phyloP scores from a whole-genome alignment of 2,888 invertebrate genomes.

The Helicoverpa assulta region DNA sequence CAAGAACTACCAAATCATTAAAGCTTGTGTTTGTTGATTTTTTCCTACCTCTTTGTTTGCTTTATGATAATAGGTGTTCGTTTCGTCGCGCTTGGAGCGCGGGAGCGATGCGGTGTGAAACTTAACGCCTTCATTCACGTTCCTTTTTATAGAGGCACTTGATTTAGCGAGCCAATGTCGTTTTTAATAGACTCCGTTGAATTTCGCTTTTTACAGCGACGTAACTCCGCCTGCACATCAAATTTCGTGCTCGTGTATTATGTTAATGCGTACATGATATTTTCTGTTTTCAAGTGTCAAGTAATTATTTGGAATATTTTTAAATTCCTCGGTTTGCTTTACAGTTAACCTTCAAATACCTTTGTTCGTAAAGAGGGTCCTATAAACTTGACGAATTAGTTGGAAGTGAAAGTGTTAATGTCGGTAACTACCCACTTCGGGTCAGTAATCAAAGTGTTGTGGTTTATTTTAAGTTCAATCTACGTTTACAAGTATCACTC shows the following conservation, averaged over 20 bases:
- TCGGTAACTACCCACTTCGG: slow-evolving; percentile 3
- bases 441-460: slow-evolving; percentile 44
- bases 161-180: slow-evolving; percentile 86
- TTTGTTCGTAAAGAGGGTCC: slow-evolving; percentile 11
- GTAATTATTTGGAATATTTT: slow-evolving; percentile 34
- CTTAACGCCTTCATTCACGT: slow-evolving; percentile 88
- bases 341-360: slow-evolving; percentile 10
- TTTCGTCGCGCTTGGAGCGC: slow-evolving; percentile 80
- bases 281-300: slow-evolving; percentile 45
- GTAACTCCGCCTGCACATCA: slow-evolving; percentile 66
- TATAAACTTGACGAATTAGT: slow-evolving; percentile 24
- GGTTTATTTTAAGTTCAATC: slow-evolving; percentile 49
- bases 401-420: slow-evolving; percentile 25
- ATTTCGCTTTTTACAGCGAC: slow-evolving; percentile 75
- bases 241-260: slow-evolving; percentile 68
- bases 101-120: slow-evolving; percentile 88
- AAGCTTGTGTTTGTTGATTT: slow-evolving; percentile 87
- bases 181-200: slow-evolving; percentile 81
- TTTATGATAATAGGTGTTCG: slow-evolving; percentile 90
- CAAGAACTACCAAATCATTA: slow-evolving; percentile 87
- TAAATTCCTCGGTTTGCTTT: slow-evolving; percentile 16
- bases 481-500: slow-evolving; percentile 63
- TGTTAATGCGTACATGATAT: slow-evolving; percentile 63
- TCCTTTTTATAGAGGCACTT: slow-evolving; percentile 86
- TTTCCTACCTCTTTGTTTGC: slow-evolving; percentile 86